Conservation (phyloP, 37 sponge, comb jelly and placozoan species). For the Ianthella basta region DNA sequence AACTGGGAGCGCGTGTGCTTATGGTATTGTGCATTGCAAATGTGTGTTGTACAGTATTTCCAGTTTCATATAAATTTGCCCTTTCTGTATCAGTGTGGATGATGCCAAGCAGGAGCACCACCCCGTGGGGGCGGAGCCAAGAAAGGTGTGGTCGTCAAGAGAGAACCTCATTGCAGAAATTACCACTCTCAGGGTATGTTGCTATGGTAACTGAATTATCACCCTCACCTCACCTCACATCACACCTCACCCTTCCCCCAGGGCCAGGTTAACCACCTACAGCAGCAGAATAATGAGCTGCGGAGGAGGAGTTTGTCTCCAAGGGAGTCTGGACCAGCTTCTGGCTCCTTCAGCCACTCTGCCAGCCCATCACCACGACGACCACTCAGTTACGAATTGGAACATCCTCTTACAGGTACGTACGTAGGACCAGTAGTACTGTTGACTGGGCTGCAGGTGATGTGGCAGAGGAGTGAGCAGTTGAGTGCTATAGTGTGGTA, state of each 20-base stretch:
- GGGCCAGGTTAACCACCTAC: slow-evolving; percentile 11
- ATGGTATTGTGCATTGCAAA: no score
- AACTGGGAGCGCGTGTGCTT: no score
- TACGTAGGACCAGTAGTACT: no score
- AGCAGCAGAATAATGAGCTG: slow-evolving; percentile 24
- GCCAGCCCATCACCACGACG: not conserved
- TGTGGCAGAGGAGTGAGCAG: no score
- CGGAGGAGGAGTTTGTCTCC: slow-evolving; percentile 15
- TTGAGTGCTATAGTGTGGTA: no score
- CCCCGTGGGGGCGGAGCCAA: not conserved
- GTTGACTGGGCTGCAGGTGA: no score
- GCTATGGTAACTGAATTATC: no score
- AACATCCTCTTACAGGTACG: not conserved
- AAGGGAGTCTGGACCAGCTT: not conserved
- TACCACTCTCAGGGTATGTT: not conserved
- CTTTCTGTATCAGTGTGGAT: no score
- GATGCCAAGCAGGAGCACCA: no score
- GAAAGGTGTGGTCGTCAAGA: slow-evolving; percentile 25
- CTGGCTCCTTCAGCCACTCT: not conserved
- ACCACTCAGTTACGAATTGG: not conserved
- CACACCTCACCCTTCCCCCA: not conserved
- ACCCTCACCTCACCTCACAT: no score
- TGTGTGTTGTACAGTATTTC: no score
- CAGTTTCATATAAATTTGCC: no score
- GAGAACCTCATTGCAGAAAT: slow-evolving; percentile 37